phyloP scores from a whole-genome alignment of 1,140 invertebrate genomes.

The Tenebrio molitor region DNA sequence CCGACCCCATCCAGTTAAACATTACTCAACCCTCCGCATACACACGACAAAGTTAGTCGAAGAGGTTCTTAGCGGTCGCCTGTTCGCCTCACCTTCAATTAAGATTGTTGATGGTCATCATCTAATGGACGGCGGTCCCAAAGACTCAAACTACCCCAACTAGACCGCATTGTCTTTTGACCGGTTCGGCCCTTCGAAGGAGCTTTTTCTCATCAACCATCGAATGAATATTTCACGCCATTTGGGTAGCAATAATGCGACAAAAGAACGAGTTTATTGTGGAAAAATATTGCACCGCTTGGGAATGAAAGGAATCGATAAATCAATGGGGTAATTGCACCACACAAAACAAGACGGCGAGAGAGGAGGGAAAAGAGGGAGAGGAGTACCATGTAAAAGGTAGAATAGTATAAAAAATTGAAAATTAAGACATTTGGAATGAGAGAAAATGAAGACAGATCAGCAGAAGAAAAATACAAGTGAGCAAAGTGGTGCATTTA shows the following conservation, averaged over 20 bases:
- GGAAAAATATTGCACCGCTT: not conserved
- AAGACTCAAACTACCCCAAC: not conserved
- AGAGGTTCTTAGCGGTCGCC: conserved; percentile 25
- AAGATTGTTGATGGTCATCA: conserved; percentile 23
- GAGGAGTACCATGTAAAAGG: too few relatives aligned
- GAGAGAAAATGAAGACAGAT: too few relatives aligned
- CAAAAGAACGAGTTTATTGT: conserved; percentile 12
- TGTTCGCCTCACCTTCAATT: conserved; percentile 12
- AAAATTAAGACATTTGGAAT: too few relatives aligned
- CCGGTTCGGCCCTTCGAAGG: too few relatives aligned
- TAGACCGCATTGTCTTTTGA: too few relatives aligned
- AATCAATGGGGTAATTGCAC: conserved; percentile 9
- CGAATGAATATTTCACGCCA: not conserved
- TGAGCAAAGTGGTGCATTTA: too few relatives aligned
- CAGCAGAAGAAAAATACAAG: too few relatives aligned
- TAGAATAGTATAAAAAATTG: too few relatives aligned
- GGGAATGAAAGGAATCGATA: conserved; percentile 15
- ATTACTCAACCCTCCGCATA: conserved; percentile 23
- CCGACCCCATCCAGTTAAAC: conserved; percentile 1
- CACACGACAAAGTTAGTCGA: conserved; percentile 7
- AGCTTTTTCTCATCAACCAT: too few relatives aligned
- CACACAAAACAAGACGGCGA: too few relatives aligned
- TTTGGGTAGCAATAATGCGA: not conserved
- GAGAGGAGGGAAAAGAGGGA: too few relatives aligned
- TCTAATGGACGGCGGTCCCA: not conserved